Evolutionary conservation across 2,888 invertebrate genomes (phyloP).

Genomic region (Crepidodera aurea): DNA sequence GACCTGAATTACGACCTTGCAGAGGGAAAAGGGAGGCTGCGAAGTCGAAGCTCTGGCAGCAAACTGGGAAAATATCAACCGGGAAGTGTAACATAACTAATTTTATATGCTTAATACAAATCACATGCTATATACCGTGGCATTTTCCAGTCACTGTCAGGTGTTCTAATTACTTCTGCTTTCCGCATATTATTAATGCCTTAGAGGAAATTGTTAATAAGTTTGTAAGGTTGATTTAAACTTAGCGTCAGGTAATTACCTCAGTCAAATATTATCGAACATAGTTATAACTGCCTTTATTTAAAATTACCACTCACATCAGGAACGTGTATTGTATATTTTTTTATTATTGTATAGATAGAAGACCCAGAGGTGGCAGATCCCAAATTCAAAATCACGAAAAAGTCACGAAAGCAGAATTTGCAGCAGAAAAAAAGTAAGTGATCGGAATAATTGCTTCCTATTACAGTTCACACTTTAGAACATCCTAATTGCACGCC

Average conservation of each 20-base stretch:
- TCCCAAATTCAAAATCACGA: too few relatives aligned
- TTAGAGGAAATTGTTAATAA: conserved; percentile 44
- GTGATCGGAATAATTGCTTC: too few relatives aligned
- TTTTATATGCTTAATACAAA: conserved; percentile 44
- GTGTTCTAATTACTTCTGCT: conserved; percentile 44
- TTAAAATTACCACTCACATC: too few relatives aligned
- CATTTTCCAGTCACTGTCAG: conserved; percentile 44
- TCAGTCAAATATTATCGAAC: conserved; percentile 3
- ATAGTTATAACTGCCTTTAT: too few relatives aligned
- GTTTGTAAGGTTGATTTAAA: conserved; percentile 41
- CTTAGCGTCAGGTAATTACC: conserved; percentile 31
- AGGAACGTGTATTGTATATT: too few relatives aligned
- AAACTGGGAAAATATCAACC: conserved; percentile 38
- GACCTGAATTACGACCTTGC: conserved; percentile 35
- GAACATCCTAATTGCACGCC: too few relatives aligned
- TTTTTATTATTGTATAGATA: too few relatives aligned
- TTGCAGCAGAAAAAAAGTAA: too few relatives aligned
- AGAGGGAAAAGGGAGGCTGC: conserved; percentile 21
- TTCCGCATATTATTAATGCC: conserved; percentile 43
- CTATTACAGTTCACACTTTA: too few relatives aligned
- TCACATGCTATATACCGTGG: conserved; percentile 38
- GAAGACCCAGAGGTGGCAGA: too few relatives aligned
- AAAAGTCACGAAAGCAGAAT: too few relatives aligned
- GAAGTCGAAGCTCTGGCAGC: conserved; percentile 17
- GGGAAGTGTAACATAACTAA: conserved; percentile 41